A percentile compares a stretch with the other conserved stretches of the same genome.
Conservation (phyloP, 2,888 invertebrate genomes). For the Phytoseiulus persimilis region DNA sequence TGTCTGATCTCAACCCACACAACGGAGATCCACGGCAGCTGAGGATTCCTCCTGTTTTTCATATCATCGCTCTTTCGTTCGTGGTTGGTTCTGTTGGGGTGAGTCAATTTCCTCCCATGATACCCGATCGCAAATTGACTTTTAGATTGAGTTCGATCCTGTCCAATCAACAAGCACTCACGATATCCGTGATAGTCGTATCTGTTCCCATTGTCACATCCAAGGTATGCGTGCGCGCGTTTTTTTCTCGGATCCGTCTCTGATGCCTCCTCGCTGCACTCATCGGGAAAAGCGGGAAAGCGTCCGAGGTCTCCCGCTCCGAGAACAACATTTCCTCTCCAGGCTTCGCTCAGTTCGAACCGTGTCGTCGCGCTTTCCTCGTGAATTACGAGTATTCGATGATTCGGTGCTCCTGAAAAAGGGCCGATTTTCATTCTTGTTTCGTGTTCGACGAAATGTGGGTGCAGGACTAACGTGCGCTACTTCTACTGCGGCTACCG, state of each 20-base stretch:
- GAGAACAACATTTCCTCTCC: too few relatives aligned
- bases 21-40: neutral
- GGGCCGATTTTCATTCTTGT: too few relatives aligned
- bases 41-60: neutral
- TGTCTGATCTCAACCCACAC: neutral
- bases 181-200: neutral
- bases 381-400: too few relatives aligned
- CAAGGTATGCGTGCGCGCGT: neutral
- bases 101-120: neutral
- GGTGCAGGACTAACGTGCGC: too few relatives aligned
- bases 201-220: neutral
- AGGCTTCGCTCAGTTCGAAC: too few relatives aligned
- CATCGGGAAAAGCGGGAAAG: too few relatives aligned
- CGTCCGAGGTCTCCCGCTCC: too few relatives aligned
- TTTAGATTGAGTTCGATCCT: neutral
- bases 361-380: too few relatives aligned
- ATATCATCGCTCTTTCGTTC: neutral
- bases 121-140: neutral
- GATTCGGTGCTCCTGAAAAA: too few relatives aligned
- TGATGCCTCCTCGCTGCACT: too few relatives aligned
- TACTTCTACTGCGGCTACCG: too few relatives aligned
- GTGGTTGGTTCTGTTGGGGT: neutral
- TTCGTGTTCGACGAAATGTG: too few relatives aligned
- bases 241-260: neutral
- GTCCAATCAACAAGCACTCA: neutral